These are phyloP conservation scores for Paedocypris micromegethes DNA, from an alignment of 2,797 vertebrate genomes.

Conservation along the genomic window DNA sequence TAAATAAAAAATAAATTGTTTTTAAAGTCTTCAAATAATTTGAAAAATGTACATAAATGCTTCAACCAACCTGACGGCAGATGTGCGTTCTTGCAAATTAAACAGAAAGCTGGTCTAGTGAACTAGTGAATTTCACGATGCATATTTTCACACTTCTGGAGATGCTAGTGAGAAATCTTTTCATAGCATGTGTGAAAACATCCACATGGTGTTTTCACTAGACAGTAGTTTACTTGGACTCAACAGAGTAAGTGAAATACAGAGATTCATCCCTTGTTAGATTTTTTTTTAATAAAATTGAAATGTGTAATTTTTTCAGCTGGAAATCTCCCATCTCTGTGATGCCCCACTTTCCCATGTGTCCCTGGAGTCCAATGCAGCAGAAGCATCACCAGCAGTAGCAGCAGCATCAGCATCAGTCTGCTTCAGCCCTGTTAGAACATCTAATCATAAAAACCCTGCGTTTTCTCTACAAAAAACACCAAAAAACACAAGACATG, in stretches of 20 bases:
- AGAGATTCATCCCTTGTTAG: background rate
- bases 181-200: background rate
- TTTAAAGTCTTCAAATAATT: too few species aligned
- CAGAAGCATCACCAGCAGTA: background rate
- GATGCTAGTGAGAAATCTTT: conserved; percentile 3
- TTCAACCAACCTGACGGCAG: conserved; percentile 4
- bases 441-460: background rate
- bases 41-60: too few species aligned
- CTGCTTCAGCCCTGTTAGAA: background rate
- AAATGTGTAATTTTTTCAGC: too few species aligned
- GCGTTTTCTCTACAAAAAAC: conserved; percentile 1
- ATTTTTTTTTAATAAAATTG: too few species aligned
- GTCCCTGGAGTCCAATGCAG: conserved; percentile 25
- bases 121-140: conserved; percentile 8
- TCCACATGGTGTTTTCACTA: too few species aligned
- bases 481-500: background rate
- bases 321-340: background rate
- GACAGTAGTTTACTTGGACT: too few species aligned
- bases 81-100: background rate
- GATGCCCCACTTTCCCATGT: conserved; percentile 44
- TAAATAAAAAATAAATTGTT: too few species aligned
- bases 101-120: background rate
- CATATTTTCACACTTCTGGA: conserved; percentile 16
- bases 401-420: conserved; percentile 1
- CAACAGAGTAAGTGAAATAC: background rate